Evolutionary conservation across 2,113 vertebrate genomes (phyloP).

Genomic region (Reinhardtius hippoglossoides): DNA sequence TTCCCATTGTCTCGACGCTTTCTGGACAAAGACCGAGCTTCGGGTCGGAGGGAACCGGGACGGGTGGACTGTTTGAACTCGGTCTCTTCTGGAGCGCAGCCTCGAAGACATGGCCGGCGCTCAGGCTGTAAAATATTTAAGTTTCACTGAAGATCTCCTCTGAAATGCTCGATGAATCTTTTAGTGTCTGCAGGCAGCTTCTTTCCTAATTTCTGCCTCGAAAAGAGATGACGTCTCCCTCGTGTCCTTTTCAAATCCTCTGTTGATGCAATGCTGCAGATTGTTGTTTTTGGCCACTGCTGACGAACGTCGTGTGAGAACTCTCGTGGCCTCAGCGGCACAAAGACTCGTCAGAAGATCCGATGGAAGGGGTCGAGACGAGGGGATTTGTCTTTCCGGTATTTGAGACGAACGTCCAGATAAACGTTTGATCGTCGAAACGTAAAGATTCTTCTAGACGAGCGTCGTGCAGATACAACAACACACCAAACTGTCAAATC

Average conservation of each 20-base stretch:
- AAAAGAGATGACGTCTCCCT: slow-evolving; percentile 19
- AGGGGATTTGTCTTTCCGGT: too few species aligned
- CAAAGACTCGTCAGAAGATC: background rate
- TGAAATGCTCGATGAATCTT: slow-evolving; percentile 61
- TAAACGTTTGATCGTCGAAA: background rate
- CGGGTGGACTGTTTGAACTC: slow-evolving; percentile 14
- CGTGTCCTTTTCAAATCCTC: slow-evolving; percentile 12
- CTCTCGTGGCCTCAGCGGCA: background rate
- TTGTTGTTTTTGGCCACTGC: slow-evolving; percentile 52
- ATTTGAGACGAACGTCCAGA: too few species aligned
- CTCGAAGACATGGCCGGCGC: slow-evolving; percentile 7
- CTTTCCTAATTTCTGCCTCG: slow-evolving; percentile 1
- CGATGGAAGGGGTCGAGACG: too few species aligned
- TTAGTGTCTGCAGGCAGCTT: slow-evolving; percentile 50
- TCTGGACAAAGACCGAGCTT: slow-evolving; percentile 27
- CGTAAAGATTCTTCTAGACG: background rate
- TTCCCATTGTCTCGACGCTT: slow-evolving; percentile 58
- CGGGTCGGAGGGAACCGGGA: slow-evolving; percentile 31
- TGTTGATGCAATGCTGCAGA: slow-evolving; percentile 51
- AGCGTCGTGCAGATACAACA: too few species aligned
- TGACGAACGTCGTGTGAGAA: slow-evolving; percentile 13
- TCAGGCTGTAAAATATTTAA: slow-evolving; percentile 65
- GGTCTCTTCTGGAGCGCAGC: background rate
- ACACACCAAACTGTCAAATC: too few species aligned
- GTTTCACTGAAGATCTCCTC: slow-evolving; percentile 44